phyloP scores from a whole-genome alignment of 2,797 vertebrate species.

The Labroides dimidiatus region DNA sequence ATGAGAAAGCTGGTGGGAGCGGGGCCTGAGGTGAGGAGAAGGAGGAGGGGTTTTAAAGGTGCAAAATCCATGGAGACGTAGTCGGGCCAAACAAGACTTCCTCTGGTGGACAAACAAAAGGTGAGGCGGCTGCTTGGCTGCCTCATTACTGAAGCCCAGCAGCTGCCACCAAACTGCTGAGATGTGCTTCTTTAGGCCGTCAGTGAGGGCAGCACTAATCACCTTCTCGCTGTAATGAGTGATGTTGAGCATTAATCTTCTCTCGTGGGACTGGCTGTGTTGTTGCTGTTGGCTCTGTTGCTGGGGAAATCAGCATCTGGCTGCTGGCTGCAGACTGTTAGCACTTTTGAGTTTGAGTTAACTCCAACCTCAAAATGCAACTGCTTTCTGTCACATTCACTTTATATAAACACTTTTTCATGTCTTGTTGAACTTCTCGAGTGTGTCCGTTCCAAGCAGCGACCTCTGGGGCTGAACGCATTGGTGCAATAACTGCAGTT shows the following conservation, averaged over 20 bases:
- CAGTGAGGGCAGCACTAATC: conserved; percentile 74
- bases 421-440: conserved; percentile 21
- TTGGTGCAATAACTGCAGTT: not conserved
- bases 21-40: conserved; percentile 58
- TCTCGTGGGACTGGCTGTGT: conserved; percentile 82
- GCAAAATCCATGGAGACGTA: conserved; percentile 95
- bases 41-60: conserved; percentile 87
- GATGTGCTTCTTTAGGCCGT: conserved; percentile 72
- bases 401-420: conserved; percentile 39
- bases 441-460: conserved; percentile 35
- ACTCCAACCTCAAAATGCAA: conserved; percentile 1
- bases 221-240: conserved; percentile 92
- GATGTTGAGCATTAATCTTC: conserved; percentile 89
- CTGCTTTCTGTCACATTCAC: conserved; percentile 25
- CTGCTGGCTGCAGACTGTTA: conserved; percentile 22
- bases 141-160: conserved; percentile 90
- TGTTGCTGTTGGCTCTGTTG: conserved; percentile 87
- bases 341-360: conserved; percentile 11
- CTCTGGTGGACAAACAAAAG: conserved; percentile 89
- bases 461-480: not conserved
- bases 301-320: conserved; percentile 83
- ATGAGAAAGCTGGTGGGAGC: conserved; percentile 85
- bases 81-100: conserved; percentile 94
- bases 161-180: conserved; percentile 84
- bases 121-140: conserved; percentile 83